These are phyloP conservation scores for Eptesicus fuscus DNA, from an alignment of 2,113 vertebrate species.

Conservation along the genomic window DNA sequence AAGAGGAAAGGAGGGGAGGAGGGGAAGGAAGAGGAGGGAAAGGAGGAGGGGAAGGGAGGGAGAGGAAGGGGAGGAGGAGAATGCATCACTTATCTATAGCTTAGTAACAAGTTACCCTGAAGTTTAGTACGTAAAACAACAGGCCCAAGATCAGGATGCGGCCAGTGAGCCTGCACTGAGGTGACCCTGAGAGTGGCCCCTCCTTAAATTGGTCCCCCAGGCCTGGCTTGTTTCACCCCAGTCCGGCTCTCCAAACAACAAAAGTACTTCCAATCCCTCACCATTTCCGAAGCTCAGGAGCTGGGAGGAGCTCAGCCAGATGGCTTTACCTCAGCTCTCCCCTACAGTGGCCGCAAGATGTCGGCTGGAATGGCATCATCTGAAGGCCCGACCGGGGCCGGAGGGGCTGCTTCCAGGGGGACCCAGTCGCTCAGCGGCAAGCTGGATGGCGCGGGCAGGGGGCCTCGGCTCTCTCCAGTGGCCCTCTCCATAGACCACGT, in stretches of 20 bases:
- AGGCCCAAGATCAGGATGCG: not conserved
- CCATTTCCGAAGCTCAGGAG: not conserved
- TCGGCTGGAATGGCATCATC: not conserved
- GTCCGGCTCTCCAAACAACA: not conserved
- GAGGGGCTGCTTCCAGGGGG: not conserved
- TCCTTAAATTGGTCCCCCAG: not conserved
- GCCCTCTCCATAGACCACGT: not conserved
- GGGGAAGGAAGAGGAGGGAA: fast-evolving
- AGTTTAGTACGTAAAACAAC: not conserved
- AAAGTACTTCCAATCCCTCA: not conserved
- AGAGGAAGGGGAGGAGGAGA: not conserved
- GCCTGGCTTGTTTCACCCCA: not conserved
- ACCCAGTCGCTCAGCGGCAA: too few relatives aligned
- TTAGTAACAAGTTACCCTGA: not conserved
- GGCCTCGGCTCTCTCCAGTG: not conserved
- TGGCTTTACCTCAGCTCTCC: not conserved
- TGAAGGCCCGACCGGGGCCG: not conserved
- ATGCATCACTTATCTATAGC: not conserved
- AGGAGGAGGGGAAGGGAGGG: too few relatives aligned
- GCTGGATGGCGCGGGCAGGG: not conserved
- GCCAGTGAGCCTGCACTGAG: not conserved
- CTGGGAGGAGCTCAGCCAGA: not conserved
- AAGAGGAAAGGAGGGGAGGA: not conserved
- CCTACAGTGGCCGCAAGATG: not conserved
- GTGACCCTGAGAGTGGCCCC: not conserved